Evolutionary conservation across 2,797 vertebrate species (phyloP).

Genomic region (Halcyon badia): DNA sequence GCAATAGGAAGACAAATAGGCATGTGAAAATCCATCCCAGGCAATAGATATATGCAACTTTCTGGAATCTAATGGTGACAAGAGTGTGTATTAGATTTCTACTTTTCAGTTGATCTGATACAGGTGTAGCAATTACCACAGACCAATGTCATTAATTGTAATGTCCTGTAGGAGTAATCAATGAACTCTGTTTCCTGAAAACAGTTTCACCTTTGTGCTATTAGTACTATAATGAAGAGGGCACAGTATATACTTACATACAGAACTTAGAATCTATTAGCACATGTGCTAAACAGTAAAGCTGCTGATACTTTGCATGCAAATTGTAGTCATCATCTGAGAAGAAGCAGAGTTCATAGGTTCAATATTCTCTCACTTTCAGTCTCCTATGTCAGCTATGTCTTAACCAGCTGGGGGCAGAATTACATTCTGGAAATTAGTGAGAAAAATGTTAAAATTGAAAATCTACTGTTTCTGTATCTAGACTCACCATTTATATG

Average conservation of each 20-base stretch:
- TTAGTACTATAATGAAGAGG: constrained; percentile 40
- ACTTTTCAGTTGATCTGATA: background rate
- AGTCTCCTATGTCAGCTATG: constrained; percentile 73
- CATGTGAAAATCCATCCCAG: constrained; percentile 11
- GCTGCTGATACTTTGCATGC: constrained; percentile 37
- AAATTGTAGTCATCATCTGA: constrained; percentile 36
- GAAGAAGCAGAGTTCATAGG: constrained; percentile 45
- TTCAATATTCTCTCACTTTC: constrained; percentile 54
- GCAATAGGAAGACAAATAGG: background rate
- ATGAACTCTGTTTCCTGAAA: constrained; percentile 52
- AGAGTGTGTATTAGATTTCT: constrained; percentile 29
- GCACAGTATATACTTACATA: background rate
- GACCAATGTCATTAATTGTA: constrained; percentile 43
- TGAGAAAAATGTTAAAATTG: constrained; percentile 69
- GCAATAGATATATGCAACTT: background rate
- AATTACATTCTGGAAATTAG: constrained; percentile 94
- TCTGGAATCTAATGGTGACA: background rate
- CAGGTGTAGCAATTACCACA: constrained; percentile 23
- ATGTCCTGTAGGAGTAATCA: constrained; percentile 31
- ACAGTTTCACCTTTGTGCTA: constrained; percentile 24
- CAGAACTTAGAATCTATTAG: constrained; percentile 43
- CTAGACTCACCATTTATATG: constrained; percentile 51
- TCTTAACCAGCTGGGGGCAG: constrained; percentile 97
- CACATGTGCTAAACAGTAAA: constrained; percentile 1
- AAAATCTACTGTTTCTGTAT: constrained; percentile 64